phyloP scores from a whole-genome alignment of 2,113 vertebrate genomes.

The Oceanodroma tethys region DNA sequence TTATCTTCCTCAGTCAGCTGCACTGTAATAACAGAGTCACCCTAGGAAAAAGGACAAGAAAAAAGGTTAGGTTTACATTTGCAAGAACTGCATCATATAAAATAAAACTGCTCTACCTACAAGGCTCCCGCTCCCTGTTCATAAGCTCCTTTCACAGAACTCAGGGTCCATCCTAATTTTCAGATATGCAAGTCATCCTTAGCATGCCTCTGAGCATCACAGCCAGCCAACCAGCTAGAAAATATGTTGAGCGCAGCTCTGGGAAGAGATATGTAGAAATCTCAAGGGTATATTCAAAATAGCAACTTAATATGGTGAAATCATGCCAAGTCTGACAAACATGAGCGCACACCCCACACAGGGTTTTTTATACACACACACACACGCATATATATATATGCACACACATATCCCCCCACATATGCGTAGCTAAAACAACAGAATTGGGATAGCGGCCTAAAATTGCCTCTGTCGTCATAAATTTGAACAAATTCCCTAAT shows the following conservation, averaged over 20 bases:
- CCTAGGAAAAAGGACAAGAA: constrained; percentile 69
- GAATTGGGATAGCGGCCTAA: background rate
- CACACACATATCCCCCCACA: too few relatives aligned
- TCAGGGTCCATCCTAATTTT: background rate
- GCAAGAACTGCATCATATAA: background rate
- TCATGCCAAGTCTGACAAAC: background rate
- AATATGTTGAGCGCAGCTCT: rapidly evolving
- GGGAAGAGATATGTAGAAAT: background rate
- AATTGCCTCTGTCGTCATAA: background rate
- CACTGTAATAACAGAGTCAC: constrained; percentile 87
- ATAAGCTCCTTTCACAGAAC: background rate
- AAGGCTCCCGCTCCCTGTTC: background rate
- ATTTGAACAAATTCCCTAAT: background rate
- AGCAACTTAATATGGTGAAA: background rate
- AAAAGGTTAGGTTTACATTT: background rate
- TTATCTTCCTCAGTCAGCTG: constrained; percentile 82
- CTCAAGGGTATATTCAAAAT: background rate
- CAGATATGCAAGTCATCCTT: background rate
- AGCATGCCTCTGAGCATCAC: background rate
- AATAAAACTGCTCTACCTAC: background rate
- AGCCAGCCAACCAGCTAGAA: background rate
- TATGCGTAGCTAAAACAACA: background rate
- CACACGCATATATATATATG: rapidly evolving
- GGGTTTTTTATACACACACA: background rate
- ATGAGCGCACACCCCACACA: rapidly evolving